Percentiles rank a stretch among this genome's conserved stretches.
Evolutionary conservation across 2,888 invertebrate species (phyloP).

Genomic region (Ornithoptera priamus): DNA sequence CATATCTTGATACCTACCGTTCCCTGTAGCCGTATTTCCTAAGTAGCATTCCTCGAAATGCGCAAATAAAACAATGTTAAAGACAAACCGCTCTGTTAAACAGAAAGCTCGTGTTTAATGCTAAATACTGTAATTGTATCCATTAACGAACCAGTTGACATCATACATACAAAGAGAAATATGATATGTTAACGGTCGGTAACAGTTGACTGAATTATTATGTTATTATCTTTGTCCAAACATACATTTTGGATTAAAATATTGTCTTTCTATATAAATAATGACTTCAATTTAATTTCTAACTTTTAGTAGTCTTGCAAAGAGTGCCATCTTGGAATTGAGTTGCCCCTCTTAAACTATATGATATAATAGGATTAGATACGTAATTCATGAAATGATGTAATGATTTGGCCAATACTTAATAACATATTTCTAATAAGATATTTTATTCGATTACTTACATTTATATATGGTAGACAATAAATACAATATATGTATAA

Average conservation of each 20-base stretch:
- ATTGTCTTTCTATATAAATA: neutral
- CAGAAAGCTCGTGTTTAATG: conserved; percentile 53
- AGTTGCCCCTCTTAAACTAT: neutral
- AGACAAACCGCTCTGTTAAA: conserved; percentile 39
- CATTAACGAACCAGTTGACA: conserved; percentile 41
- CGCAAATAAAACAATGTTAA: conserved; percentile 29
- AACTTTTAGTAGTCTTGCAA: neutral
- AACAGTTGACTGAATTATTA: neutral
- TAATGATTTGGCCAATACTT: neutral
- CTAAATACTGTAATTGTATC: conserved; percentile 55
- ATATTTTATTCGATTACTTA: neutral
- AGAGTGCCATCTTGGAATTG: neutral
- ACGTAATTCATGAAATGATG: neutral
- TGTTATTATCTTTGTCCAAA: neutral
- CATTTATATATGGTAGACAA: neutral
- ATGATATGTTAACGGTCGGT: neutral
- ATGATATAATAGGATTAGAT: too few species aligned
- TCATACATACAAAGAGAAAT: conserved; percentile 7
- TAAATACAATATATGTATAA: too few species aligned
- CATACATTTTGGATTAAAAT: neutral
- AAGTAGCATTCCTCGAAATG: conserved; percentile 15
- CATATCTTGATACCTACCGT: neutral
- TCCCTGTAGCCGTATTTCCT: neutral
- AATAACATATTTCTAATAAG: neutral
- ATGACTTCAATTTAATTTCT: neutral